Conservation (phyloP, 2,888 invertebrate genomes). For the Mesochorus sp. region DNA sequence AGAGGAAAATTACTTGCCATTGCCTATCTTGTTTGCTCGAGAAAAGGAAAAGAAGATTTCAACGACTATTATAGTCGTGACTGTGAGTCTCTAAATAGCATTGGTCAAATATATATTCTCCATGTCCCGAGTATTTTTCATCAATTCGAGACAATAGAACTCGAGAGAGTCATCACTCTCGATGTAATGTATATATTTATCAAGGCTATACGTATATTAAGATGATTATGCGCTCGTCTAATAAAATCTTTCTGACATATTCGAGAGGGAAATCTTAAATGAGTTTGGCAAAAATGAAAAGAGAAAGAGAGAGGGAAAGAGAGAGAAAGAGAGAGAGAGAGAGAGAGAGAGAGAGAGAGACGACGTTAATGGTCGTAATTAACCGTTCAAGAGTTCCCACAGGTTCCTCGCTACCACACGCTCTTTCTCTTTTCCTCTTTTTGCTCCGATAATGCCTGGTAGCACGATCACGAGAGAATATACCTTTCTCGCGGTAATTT, state of each 20-base stretch:
- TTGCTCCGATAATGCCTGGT: slow-evolving; percentile 28
- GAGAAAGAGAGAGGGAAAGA: background rate
- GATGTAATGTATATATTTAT: background rate
- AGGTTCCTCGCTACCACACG: background rate
- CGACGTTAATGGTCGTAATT: slow-evolving; percentile 24
- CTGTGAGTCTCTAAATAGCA: background rate
- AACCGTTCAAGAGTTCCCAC: slow-evolving; percentile 25
- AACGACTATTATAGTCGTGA: background rate
- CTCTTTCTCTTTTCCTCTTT: background rate
- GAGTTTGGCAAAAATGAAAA: slow-evolving; percentile 9
- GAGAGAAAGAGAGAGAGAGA: background rate
- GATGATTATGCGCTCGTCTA: too few species aligned
- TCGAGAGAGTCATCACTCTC: background rate
- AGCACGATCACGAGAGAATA: slow-evolving; percentile 40
- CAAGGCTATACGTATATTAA: too few species aligned
- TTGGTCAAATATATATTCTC: slow-evolving; percentile 11
- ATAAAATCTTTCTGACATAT: too few species aligned
- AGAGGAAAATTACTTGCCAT: slow-evolving; percentile 19
- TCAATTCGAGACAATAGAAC: background rate
- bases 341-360: background rate
- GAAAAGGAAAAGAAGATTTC: slow-evolving; percentile 15
- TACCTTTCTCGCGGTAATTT: slow-evolving; percentile 43
- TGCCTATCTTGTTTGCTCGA: slow-evolving; percentile 39
- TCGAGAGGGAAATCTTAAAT: background rate
- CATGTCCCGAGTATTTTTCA: background rate